These are phyloP conservation scores for Synanthedon formicaeformis DNA, from an alignment of 2,888 invertebrate species.

Conservation along the genomic window DNA sequence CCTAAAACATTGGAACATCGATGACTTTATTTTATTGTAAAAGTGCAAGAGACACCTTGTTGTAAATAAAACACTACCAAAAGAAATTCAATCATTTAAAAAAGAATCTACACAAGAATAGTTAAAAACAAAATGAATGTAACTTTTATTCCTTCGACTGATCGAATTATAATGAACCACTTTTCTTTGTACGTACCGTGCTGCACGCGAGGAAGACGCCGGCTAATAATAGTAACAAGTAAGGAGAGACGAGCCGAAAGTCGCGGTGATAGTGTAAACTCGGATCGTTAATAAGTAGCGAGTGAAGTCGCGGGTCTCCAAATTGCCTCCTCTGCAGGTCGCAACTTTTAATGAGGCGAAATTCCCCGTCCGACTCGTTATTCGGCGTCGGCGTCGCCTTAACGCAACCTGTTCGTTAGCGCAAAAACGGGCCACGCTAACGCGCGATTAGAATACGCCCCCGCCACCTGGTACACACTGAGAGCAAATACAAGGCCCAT, in stretches of 20 bases:
- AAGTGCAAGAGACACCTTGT: too few relatives aligned
- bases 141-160: too few relatives aligned
- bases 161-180: too few relatives aligned
- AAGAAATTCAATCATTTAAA: too few relatives aligned
- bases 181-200: too few relatives aligned
- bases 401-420: slow-evolving; percentile 70
- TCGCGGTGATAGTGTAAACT: slow-evolving; percentile 26
- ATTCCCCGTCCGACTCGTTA: slow-evolving; percentile 55
- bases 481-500: slow-evolving; percentile 6
- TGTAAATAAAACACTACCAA: too few relatives aligned
- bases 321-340: slow-evolving; percentile 65
- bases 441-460: slow-evolving; percentile 69
- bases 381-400: slow-evolving; percentile 53
- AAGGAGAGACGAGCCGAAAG: background rate
- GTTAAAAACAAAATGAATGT: too few relatives aligned
- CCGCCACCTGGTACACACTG: slow-evolving; percentile 35
- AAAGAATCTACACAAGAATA: too few relatives aligned
- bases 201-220: background rate
- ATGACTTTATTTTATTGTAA: too few relatives aligned
- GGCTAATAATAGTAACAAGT: background rate
- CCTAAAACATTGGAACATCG: too few relatives aligned
- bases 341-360: slow-evolving; percentile 71
- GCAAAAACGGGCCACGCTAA: slow-evolving; percentile 67
- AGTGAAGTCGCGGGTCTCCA: slow-evolving; percentile 49
- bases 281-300: slow-evolving; percentile 55